Conservation (phyloP, 2,888 invertebrate genomes). For the Phymatocera aterrima region DNA sequence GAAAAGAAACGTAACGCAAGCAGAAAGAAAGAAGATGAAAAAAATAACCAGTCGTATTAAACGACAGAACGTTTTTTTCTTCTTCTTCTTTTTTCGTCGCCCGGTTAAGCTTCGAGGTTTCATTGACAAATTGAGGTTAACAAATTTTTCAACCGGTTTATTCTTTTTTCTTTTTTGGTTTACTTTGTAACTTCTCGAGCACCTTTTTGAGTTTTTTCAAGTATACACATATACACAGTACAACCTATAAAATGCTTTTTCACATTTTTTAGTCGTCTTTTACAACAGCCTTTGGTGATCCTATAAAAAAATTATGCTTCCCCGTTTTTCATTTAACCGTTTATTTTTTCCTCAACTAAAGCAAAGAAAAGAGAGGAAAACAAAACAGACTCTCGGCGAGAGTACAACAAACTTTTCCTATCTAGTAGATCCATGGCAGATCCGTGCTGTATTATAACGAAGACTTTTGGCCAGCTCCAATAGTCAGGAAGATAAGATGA, state of each 20-base stretch:
- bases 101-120: not conserved
- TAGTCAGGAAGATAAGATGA: constrained; percentile 13
- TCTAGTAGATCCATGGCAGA: not conserved
- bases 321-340: not conserved
- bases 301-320: not conserved
- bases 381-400: not conserved
- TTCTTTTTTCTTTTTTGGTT: not conserved
- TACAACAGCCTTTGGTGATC: constrained; percentile 7
- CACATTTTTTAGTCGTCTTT: not conserved
- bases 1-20: not conserved
- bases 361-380: not conserved
- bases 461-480: not conserved
- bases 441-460: not conserved
- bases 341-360: not conserved
- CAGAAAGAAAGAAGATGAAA: not conserved
- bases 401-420: constrained; percentile 15
- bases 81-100: not conserved
- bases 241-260: not conserved
- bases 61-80: not conserved
- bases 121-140: not conserved
- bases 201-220: not conserved
- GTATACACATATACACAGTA: not conserved
- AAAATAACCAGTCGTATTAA: not conserved
- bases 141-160: not conserved
- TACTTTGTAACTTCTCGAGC: not conserved